phyloP scores from a whole-genome alignment of 2,888 invertebrate species.

The Entomobrya proxima region DNA sequence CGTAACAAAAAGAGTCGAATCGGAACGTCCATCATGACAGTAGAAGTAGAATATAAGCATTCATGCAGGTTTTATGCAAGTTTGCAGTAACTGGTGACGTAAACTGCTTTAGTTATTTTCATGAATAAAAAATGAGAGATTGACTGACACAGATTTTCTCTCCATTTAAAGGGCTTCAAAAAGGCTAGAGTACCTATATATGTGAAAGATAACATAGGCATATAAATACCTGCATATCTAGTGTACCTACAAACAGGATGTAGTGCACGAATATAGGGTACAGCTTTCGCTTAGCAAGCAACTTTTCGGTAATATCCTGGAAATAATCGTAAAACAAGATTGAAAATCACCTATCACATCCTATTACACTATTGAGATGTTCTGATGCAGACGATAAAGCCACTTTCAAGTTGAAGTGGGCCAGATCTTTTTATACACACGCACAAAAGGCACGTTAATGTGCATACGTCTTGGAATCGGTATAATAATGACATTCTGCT shows the following conservation, averaged over 20 bases:
- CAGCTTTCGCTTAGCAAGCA: neutral
- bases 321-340: conserved; percentile 37
- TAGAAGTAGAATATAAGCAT: too few relatives aligned
- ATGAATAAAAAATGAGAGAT: conserved; percentile 48
- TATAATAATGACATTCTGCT: too few relatives aligned
- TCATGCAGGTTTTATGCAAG: neutral
- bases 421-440: neutral
- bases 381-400: neutral
- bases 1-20: neutral
- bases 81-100: neutral
- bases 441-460: neutral
- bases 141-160: conserved; percentile 34
- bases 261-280: neutral
- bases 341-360: conserved; percentile 27
- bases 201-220: neutral
- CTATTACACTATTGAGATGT: neutral
- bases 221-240: neutral
- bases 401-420: neutral
- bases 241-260: neutral
- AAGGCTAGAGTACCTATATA: neutral
- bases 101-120: conserved; percentile 16
- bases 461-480: neutral
- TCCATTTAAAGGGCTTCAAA: neutral
- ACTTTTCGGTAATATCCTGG: neutral
- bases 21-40: too few relatives aligned